phyloP scores from a whole-genome alignment of 2,797 vertebrate genomes.

The Eospalax fontanierii region DNA sequence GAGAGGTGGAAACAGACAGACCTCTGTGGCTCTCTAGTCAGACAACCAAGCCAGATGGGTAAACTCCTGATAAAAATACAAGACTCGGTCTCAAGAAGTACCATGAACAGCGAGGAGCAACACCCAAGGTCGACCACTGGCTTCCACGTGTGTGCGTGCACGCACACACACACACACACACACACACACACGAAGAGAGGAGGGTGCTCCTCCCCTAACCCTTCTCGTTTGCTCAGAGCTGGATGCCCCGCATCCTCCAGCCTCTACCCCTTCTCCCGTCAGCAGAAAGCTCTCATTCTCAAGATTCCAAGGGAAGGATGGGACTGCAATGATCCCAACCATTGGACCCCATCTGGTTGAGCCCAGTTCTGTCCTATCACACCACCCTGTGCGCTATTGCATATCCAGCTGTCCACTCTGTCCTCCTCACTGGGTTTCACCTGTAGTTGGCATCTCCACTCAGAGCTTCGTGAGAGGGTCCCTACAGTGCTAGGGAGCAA shows the following conservation, averaged over 20 bases:
- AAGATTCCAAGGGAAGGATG: background rate
- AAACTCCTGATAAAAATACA: background rate
- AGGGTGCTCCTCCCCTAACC: accelerated
- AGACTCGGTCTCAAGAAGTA: background rate
- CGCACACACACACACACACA: background rate
- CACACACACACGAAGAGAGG: no score
- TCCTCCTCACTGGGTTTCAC: background rate
- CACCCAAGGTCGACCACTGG: no score
- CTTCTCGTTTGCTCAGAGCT: background rate
- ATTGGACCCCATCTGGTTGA: background rate
- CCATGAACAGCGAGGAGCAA: background rate
- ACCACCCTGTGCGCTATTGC: accelerated
- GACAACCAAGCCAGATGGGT: no score
- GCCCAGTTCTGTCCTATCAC: background rate
- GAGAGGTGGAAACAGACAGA: background rate
- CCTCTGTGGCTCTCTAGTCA: background rate
- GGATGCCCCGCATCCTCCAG: background rate
- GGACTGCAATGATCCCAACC: background rate
- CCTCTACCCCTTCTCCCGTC: accelerated
- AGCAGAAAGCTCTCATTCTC: background rate
- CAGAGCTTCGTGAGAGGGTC: background rate
- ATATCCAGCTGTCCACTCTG: background rate
- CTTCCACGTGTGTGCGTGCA: no score
- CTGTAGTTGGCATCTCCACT: accelerated
- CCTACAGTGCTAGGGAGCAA: background rate